A percentile compares a stretch with the other conserved stretches of the same genome.
These are phyloP conservation scores for Amblyjoppa fuscipennis DNA, from an alignment of 2,888 invertebrate genomes.

Conservation along the genomic window DNA sequence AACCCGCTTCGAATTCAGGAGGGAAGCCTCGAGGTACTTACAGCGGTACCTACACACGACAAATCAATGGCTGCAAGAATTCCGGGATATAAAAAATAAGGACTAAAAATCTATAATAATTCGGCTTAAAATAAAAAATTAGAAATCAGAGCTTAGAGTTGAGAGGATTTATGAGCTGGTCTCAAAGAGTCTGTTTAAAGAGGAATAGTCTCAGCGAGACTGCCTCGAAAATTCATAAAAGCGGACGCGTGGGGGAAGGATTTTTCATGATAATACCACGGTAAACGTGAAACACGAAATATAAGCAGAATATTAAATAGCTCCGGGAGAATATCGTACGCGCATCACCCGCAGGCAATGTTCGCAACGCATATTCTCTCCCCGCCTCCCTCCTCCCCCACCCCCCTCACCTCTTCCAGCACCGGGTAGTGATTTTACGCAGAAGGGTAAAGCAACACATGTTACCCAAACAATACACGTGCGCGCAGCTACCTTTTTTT, in stretches of 20 bases:
- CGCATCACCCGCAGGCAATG: neutral
- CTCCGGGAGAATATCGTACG: conserved; percentile 3
- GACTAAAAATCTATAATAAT: neutral
- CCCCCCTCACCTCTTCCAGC: conserved; percentile 2
- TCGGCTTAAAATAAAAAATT: neutral
- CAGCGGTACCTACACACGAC: too few relatives aligned
- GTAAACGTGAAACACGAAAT: neutral
- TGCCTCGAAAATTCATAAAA: neutral
- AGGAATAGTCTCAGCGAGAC: neutral
- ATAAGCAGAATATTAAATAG: conserved; percentile 4
- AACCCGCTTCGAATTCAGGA: neutral
- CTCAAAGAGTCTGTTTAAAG: neutral
- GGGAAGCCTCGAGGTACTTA: too few relatives aligned
- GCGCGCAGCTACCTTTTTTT: conserved; percentile 6
- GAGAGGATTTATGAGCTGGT: neutral
- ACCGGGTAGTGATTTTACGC: conserved; percentile 23
- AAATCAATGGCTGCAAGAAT: too few relatives aligned
- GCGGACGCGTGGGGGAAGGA: neutral
- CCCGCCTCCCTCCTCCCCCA: neutral
- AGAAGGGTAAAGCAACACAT: conserved; percentile 30
- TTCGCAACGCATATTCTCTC: neutral
- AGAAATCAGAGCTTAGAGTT: neutral
- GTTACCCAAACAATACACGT: conserved; percentile 55
- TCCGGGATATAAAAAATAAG: neutral
- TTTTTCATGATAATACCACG: neutral